These are phyloP conservation scores for Prorops nasuta DNA, from an alignment of 1,140 invertebrate genomes.

Conservation along the genomic window DNA sequence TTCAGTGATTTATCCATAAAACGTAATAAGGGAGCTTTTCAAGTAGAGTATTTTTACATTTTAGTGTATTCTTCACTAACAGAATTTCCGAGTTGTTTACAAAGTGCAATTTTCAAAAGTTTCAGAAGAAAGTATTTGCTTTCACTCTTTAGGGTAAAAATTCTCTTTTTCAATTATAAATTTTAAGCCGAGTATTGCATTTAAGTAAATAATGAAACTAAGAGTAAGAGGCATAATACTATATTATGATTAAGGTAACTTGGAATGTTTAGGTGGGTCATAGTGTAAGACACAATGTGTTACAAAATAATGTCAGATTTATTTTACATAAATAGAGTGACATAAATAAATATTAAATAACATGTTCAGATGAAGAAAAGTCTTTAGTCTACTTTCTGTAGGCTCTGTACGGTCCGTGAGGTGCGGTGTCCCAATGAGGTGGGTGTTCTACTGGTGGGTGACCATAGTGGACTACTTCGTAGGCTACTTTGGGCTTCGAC, in stretches of 20 bases:
- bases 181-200: slow-evolving; percentile 24
- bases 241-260: too few species aligned
- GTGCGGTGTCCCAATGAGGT: slow-evolving; percentile 63
- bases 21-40: too few species aligned
- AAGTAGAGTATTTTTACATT: too few species aligned
- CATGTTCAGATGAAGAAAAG: slow-evolving; percentile 14
- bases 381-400: slow-evolving; percentile 41
- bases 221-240: neutral
- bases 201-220: slow-evolving; percentile 2
- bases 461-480: slow-evolving; percentile 83
- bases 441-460: slow-evolving; percentile 72
- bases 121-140: too few species aligned
- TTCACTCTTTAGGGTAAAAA: too few species aligned
- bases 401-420: slow-evolving; percentile 63
- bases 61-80: too few species aligned
- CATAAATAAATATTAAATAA: slow-evolving; percentile 43
- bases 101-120: too few species aligned
- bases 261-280: too few species aligned
- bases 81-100: too few species aligned
- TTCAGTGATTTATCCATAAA: too few species aligned
- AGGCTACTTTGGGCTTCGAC: slow-evolving; percentile 76
- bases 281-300: slow-evolving; percentile 17
- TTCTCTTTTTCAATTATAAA: slow-evolving; percentile 8
- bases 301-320: too few species aligned
- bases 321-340: slow-evolving; percentile 31